Conservation (phyloP, 2,797 vertebrate genomes). For the Callimico goeldii region DNA sequence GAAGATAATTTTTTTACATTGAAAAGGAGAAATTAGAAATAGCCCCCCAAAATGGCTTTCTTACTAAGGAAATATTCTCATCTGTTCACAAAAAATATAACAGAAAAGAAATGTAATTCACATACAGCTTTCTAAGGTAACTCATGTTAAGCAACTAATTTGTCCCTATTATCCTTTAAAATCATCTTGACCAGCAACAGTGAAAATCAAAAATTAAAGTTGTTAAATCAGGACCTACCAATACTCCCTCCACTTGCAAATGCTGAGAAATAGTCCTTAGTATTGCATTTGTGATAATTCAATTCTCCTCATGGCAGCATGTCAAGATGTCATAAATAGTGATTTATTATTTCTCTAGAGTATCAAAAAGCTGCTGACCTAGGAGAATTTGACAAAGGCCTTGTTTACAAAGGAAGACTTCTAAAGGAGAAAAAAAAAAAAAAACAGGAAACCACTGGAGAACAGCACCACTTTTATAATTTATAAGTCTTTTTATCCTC, state of each 20-base stretch:
- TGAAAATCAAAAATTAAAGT: slow-evolving; percentile 22
- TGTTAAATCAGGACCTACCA: not conserved
- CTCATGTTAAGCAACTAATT: not conserved
- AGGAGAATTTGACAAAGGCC: slow-evolving; percentile 52
- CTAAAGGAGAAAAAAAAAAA: not conserved
- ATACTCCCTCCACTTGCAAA: not conserved
- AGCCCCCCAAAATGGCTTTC: not conserved
- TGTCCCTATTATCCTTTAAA: not conserved
- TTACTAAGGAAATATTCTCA: not conserved
- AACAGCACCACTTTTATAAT: not conserved
- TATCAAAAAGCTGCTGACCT: slow-evolving; percentile 69
- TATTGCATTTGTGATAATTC: slow-evolving; percentile 47
- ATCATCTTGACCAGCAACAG: slow-evolving; percentile 1
- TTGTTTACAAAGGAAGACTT: slow-evolving; percentile 66
- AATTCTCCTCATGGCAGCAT: not conserved
- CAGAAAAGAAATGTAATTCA: not conserved
- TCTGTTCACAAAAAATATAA: not conserved
- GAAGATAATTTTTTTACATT: not conserved
- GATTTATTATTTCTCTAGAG: slow-evolving; percentile 58
- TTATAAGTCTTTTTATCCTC: slow-evolving; percentile 49
- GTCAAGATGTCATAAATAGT: slow-evolving; percentile 50
- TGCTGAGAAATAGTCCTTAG: not conserved
- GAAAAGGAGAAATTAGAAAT: slow-evolving; percentile 18
- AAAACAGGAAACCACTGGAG: not conserved
- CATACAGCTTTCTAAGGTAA: not conserved